Evolutionary conservation across 2,113 vertebrate species (phyloP).

Genomic region (Cyanistes caeruleus): DNA sequence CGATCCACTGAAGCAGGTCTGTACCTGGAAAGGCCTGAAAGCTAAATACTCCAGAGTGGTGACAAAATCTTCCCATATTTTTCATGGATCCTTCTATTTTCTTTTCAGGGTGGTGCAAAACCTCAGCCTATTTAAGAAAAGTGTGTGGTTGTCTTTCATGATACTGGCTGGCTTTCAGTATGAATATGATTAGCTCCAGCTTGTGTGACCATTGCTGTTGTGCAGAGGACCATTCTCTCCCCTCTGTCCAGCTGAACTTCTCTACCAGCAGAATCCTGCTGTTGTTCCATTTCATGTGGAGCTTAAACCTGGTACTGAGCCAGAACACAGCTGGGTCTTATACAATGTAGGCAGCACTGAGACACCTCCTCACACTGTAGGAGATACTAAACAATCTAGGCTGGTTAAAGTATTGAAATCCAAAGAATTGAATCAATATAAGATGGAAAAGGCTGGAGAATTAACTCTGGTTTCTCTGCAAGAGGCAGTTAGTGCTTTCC

Average conservation of each 20-base stretch:
- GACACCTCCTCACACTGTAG: not conserved
- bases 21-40: not conserved
- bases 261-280: not conserved
- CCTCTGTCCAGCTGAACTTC: not conserved
- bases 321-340: not conserved
- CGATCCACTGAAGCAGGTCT: not conserved
- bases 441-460: not conserved
- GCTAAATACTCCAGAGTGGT: not conserved
- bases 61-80: not conserved
- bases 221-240: not conserved
- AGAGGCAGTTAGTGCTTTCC: not conserved
- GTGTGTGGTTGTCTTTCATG: not conserved
- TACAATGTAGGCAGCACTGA: not conserved
- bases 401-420: not conserved
- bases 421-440: not conserved
- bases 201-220: not conserved
- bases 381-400: not conserved
- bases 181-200: not conserved
- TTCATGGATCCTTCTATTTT: not conserved
- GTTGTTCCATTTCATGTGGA: not conserved
- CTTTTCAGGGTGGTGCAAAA: not conserved
- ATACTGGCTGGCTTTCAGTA: not conserved
- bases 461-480: not conserved
- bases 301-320: not conserved
- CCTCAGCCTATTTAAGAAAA: not conserved